These are phyloP conservation scores for Amphibalanus amphitrite DNA, from an alignment of 1,140 invertebrate species.

Conservation along the genomic window DNA sequence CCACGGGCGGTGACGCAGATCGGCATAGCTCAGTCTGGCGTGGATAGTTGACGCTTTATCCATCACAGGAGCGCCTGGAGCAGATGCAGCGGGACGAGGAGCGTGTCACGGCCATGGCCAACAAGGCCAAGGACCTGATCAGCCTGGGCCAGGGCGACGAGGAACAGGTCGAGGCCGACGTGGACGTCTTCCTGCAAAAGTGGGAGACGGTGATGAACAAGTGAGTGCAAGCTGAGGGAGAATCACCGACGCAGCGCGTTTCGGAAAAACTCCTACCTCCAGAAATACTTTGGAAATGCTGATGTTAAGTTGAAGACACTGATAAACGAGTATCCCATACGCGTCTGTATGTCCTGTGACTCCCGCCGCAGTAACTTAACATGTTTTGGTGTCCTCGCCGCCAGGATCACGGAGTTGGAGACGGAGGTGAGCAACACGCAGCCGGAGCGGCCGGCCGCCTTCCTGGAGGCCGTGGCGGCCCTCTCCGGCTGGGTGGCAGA, in stretches of 20 bases:
- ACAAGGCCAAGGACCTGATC: slow-evolving; percentile 2
- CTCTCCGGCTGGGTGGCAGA: slow-evolving; percentile 46
- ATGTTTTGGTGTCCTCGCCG: not conserved
- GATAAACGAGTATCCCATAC: slow-evolving; percentile 2
- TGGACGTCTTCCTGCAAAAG: slow-evolving; percentile 29
- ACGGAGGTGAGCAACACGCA: slow-evolving; percentile 4
- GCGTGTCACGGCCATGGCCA: not conserved
- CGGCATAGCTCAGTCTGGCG: too few relatives aligned
- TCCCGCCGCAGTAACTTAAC: not conserved
- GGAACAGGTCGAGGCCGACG: slow-evolving; percentile 25
- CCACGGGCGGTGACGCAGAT: too few relatives aligned
- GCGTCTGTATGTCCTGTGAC: slow-evolving; percentile 4
- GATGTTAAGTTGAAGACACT: not conserved
- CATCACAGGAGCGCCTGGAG: too few relatives aligned
- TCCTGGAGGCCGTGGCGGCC: slow-evolving; percentile 24
- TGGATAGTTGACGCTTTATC: too few relatives aligned
- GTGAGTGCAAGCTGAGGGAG: slow-evolving; percentile 22
- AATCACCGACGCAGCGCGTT: too few relatives aligned
- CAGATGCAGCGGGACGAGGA: not conserved
- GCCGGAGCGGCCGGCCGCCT: slow-evolving; percentile 13
- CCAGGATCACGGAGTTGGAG: slow-evolving; percentile 8
- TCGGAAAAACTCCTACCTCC: too few relatives aligned
- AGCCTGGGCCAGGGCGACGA: slow-evolving; percentile 19
- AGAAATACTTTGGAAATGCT: too few relatives aligned
- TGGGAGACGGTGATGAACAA: slow-evolving; percentile 32